Conservation (phyloP, 2,888 invertebrate genomes). For the Unio pictorum region DNA sequence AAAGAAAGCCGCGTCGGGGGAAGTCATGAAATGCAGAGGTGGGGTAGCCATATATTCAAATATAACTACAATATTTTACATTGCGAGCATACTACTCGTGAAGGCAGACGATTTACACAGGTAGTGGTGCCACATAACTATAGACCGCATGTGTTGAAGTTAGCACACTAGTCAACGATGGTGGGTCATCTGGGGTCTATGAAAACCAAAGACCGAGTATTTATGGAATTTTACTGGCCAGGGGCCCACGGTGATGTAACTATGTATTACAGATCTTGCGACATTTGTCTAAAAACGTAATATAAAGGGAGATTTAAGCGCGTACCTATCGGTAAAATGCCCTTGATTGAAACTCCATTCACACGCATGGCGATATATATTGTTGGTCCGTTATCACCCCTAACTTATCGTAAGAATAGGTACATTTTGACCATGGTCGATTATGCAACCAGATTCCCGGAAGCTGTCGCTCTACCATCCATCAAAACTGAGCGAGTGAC, state of each 20-base stretch:
- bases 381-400: no score
- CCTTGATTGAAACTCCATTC: constrained; percentile 35
- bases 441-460: not conserved
- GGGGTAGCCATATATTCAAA: no score
- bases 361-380: constrained; percentile 25
- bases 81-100: no score
- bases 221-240: constrained; percentile 34
- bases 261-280: constrained; percentile 25
- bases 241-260: constrained; percentile 17
- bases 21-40: no score
- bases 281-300: constrained; percentile 18
- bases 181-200: constrained; percentile 24
- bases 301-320: constrained; percentile 21
- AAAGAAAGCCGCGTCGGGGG: no score
- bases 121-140: constrained; percentile 22
- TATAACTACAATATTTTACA: no score
- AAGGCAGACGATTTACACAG: constrained; percentile 9
- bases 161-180: constrained; percentile 32
- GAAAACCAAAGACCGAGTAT: constrained; percentile 17
- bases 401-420: constrained; percentile 13
- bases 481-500: constrained; percentile 22
- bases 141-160: constrained; percentile 13
- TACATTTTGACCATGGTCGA: constrained; percentile 28
- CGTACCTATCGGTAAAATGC: constrained; percentile 28
- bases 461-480: constrained; percentile 14